These are phyloP conservation scores for Dicaeum eximium DNA, from an alignment of 2,113 vertebrate genomes.

Conservation along the genomic window DNA sequence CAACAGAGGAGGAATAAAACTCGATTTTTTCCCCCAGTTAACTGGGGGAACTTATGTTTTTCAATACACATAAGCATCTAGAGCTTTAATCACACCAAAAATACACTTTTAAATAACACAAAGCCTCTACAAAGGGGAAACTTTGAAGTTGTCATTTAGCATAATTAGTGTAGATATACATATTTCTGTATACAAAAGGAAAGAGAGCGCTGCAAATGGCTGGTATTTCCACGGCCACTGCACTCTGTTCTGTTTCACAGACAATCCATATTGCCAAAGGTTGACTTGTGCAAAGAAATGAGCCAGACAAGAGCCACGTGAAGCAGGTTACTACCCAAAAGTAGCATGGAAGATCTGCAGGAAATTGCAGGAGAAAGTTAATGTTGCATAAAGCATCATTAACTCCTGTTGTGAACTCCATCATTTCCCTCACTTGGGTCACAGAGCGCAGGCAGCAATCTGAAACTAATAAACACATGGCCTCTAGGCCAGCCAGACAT, in stretches of 20 bases:
- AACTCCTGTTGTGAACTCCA: conserved; percentile 11
- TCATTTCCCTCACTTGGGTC: neutral
- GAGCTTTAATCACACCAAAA: neutral
- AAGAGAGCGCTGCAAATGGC: neutral
- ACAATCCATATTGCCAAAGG: neutral
- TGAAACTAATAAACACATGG: neutral
- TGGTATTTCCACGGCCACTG: neutral
- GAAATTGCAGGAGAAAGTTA: conserved; percentile 22
- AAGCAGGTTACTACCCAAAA: neutral
- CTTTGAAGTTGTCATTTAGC: neutral
- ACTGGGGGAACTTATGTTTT: no score
- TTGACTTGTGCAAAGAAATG: conserved; percentile 4
- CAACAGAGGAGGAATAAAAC: neutral
- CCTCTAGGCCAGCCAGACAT: neutral
- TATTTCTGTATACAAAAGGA: neutral
- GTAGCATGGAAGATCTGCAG: neutral
- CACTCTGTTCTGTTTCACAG: neutral
- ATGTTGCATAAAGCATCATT: conserved; percentile 14
- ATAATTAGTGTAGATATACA: accelerated
- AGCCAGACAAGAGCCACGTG: neutral
- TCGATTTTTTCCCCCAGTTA: neutral
- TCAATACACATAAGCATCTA: neutral
- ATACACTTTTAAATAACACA: neutral
- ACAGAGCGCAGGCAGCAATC: neutral
- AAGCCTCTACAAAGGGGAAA: neutral